Conservation (phyloP, 2,888 invertebrate species). For the Chrysodeixis includens region DNA sequence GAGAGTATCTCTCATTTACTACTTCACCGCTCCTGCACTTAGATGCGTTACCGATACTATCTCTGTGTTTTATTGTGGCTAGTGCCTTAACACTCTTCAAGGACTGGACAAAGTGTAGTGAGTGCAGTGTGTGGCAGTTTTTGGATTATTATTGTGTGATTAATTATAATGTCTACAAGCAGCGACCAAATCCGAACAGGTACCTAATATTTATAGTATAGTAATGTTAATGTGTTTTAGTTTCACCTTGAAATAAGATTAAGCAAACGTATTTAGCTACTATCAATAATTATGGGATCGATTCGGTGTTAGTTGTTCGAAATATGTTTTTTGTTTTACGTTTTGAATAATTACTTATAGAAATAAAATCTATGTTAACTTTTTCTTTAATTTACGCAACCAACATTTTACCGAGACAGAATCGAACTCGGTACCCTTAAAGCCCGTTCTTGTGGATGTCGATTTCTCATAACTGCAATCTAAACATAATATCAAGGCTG, state of each 20-base stretch:
- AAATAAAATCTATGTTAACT: too few species aligned
- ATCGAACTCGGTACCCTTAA: neutral
- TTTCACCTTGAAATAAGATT: neutral
- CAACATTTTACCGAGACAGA: neutral
- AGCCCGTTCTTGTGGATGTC: neutral
- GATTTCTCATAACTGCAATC: too few species aligned
- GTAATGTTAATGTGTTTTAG: neutral
- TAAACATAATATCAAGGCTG: too few species aligned
- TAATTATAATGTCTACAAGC: constrained; percentile 29
- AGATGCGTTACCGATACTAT: constrained; percentile 24
- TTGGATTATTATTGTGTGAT: neutral
- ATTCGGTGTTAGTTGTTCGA: neutral
- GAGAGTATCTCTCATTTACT: constrained; percentile 15
- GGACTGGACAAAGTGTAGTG: neutral
- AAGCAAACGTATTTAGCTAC: neutral
- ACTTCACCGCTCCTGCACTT: constrained; percentile 28
- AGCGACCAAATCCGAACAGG: constrained; percentile 32
- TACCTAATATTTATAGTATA: constrained; percentile 19
- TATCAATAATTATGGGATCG: neutral
- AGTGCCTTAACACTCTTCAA: neutral
- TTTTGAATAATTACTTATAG: too few species aligned
- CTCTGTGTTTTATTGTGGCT: neutral
- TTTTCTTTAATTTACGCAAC: too few species aligned
- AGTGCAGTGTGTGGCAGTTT: constrained; percentile 1
- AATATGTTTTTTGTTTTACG: neutral